Percentiles rank a stretch among this genome's conserved stretches.
phyloP scores from a whole-genome alignment of 2,888 invertebrate genomes.

The Himalopsyche anomala region DNA sequence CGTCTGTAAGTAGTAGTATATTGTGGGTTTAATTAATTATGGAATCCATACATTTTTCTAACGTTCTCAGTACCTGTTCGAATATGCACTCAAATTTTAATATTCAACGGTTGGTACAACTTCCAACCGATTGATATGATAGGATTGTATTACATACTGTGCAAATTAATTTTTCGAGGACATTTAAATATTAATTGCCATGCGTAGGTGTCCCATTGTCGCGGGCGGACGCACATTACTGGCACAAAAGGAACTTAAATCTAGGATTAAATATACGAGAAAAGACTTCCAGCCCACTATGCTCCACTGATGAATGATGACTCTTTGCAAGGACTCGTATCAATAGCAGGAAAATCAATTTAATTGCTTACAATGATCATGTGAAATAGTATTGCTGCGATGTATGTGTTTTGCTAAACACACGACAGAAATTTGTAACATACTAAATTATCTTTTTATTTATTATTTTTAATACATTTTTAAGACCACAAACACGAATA shows the following conservation, averaged over 20 bases:
- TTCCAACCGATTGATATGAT: not conserved
- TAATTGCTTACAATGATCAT: not conserved
- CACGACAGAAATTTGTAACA: too few relatives aligned
- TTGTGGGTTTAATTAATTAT: too few relatives aligned
- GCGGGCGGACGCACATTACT: not conserved
- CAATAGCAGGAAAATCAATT: not conserved
- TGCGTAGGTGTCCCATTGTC: constrained; percentile 3
- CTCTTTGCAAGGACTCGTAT: not conserved
- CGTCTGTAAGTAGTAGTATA: too few relatives aligned
- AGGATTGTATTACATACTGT: constrained; percentile 5
- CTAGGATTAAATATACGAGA: not conserved
- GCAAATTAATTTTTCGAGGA: constrained; percentile 28
- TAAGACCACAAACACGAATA: too few relatives aligned
- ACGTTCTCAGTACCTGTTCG: too few relatives aligned
- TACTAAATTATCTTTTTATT: too few relatives aligned
- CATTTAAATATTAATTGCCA: constrained; percentile 9
- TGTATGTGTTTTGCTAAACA: not conserved
- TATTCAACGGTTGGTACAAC: too few relatives aligned
- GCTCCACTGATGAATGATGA: not conserved
- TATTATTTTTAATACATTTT: too few relatives aligned
- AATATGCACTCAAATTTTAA: too few relatives aligned
- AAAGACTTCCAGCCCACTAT: not conserved
- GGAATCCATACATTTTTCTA: too few relatives aligned
- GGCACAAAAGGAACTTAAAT: not conserved
- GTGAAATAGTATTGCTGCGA: not conserved